Evolutionary conservation across 2,113 vertebrate species (phyloP).

Genomic region (Urocynchramus pylzowi): DNA sequence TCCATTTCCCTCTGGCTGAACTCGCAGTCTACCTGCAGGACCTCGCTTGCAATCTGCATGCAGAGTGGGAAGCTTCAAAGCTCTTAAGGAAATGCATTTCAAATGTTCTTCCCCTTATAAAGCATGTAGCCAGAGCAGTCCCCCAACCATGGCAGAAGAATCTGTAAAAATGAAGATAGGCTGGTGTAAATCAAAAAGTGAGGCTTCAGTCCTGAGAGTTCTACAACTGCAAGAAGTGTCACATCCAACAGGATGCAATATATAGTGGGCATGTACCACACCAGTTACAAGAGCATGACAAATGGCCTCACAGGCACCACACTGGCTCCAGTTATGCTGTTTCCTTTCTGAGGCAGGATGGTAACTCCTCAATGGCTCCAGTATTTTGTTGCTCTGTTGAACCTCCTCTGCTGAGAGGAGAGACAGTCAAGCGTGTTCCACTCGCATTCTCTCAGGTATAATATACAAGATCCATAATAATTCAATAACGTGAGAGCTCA

Average conservation of each 20-base stretch:
- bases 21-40: background rate
- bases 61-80: conserved; percentile 2
- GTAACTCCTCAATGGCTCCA: background rate
- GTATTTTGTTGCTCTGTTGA: background rate
- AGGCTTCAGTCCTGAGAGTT: background rate
- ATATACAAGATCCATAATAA: conserved; percentile 29
- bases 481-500: background rate
- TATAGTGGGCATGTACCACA: background rate
- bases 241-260: background rate
- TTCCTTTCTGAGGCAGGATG: background rate
- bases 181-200: conserved; percentile 2
- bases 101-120: background rate
- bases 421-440: background rate
- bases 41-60: background rate
- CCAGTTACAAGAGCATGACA: background rate
- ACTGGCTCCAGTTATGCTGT: background rate
- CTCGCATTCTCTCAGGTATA: background rate
- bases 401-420: background rate
- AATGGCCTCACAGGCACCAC: background rate
- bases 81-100: conserved; percentile 10
- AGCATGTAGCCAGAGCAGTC: background rate
- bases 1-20: background rate
- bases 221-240: background rate
- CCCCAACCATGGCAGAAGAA: background rate
- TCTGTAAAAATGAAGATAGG: background rate